Conservation (phyloP, 1,140 invertebrate genomes). For the Euborellia annulipes region DNA sequence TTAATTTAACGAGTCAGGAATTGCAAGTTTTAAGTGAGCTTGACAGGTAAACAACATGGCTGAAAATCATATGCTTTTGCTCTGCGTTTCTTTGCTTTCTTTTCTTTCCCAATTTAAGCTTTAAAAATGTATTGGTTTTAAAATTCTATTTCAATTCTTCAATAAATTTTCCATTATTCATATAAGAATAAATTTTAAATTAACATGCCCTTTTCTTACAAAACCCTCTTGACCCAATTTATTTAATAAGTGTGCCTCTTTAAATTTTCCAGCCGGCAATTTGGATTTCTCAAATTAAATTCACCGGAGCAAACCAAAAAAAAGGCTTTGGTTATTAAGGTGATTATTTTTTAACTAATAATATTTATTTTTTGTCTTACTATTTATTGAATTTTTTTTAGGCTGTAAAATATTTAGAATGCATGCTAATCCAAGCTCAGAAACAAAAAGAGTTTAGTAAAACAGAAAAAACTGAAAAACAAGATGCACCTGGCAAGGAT, state of each 20-base stretch:
- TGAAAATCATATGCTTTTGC: too few species aligned
- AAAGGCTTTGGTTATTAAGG: slow-evolving; percentile 59
- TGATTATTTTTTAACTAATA: too few species aligned
- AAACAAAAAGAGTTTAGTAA: slow-evolving; percentile 30
- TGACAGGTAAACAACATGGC: slow-evolving; percentile 46
- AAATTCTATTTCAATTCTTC: too few species aligned
- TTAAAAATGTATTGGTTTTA: too few species aligned
- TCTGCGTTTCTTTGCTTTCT: too few species aligned
- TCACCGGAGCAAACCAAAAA: slow-evolving; percentile 58
- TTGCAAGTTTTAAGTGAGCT: slow-evolving; percentile 67
- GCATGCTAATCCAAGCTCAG: slow-evolving; percentile 64
- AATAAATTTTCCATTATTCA: too few species aligned
- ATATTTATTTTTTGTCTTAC: too few species aligned
- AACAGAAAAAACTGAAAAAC: neutral
- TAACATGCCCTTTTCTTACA: too few species aligned
- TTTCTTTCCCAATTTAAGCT: slow-evolving; percentile 8
- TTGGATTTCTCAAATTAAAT: slow-evolving; percentile 68
- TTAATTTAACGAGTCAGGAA: slow-evolving; percentile 51
- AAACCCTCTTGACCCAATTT: too few species aligned
- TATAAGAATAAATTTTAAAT: too few species aligned
- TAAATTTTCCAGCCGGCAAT: slow-evolving; percentile 47
- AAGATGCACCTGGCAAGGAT: slow-evolving; percentile 29
- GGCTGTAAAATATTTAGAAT: slow-evolving; percentile 67
- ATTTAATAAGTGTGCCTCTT: neutral
- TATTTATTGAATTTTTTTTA: slow-evolving; percentile 19